phyloP scores from a whole-genome alignment of 2,797 vertebrate species.

The Rallus crepitans region DNA sequence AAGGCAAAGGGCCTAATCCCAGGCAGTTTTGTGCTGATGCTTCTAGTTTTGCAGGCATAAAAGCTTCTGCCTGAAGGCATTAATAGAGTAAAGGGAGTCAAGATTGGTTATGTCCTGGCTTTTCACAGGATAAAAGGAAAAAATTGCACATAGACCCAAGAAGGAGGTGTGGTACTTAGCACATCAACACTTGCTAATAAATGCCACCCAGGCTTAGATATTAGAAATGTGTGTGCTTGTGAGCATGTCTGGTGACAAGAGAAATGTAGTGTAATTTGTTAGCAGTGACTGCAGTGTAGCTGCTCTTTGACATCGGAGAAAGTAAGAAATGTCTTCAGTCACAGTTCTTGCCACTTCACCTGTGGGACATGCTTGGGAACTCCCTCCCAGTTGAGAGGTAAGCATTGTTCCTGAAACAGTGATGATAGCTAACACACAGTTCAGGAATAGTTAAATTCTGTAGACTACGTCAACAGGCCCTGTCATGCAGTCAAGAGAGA shows the following conservation, averaged over 20 bases:
- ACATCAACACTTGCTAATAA: constrained; percentile 63
- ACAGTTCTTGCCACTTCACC: neutral
- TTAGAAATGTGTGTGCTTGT: constrained; percentile 1
- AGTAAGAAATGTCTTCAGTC: neutral
- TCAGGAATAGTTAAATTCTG: neutral
- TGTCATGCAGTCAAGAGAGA: neutral
- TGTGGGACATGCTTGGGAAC: neutral
- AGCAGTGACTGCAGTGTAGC: neutral
- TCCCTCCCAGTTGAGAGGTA: neutral
- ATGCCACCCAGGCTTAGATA: neutral
- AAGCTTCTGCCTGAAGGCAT: constrained; percentile 35
- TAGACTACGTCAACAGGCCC: neutral
- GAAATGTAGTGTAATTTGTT: neutral
- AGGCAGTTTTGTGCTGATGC: constrained; percentile 57
- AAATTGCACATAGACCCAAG: neutral
- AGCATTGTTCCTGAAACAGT: neutral
- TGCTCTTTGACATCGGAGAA: neutral
- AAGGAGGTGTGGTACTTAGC: constrained; percentile 50
- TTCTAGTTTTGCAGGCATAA: constrained; percentile 46
- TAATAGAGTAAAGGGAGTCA: neutral
- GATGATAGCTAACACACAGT: neutral
- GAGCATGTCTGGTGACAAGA: neutral
- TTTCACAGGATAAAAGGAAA: neutral
- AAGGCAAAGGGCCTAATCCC: constrained; percentile 65
- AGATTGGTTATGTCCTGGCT: neutral